Percentiles rank a stretch among this genome's conserved stretches.
Evolutionary conservation across 2,113 vertebrate species (phyloP).

Genomic region (Macrotus californicus): DNA sequence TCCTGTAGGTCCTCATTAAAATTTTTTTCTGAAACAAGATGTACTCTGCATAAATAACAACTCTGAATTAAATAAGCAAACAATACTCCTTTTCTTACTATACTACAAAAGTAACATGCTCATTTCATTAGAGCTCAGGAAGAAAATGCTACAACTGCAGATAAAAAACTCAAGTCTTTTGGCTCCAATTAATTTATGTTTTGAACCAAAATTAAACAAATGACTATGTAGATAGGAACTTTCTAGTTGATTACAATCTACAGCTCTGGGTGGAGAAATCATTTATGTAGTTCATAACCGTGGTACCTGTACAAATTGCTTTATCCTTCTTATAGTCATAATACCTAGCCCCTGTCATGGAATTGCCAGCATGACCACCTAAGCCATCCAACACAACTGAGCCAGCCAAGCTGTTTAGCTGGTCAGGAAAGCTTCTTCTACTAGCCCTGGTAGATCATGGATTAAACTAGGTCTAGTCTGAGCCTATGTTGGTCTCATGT

Average conservation of each 20-base stretch:
- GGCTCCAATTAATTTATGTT: neutral
- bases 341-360: neutral
- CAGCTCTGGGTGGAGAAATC: neutral
- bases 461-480: neutral
- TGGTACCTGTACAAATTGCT: neutral
- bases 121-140: neutral
- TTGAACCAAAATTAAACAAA: constrained; percentile 17
- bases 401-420: neutral
- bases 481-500: neutral
- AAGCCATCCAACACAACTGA: neutral
- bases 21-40: neutral
- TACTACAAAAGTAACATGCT: neutral
- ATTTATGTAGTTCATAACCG: neutral
- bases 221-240: neutral
- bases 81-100: neutral
- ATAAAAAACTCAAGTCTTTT: neutral
- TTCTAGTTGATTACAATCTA: neutral
- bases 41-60: neutral
- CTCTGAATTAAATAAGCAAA: neutral
- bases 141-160: neutral
- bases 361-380: neutral
- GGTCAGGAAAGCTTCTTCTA: neutral
- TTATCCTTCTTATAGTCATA: neutral
- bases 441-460: neutral
- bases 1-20: neutral